Percentiles rank a stretch among this genome's conserved stretches.
These are phyloP conservation scores for Alviniconcha strummeri DNA, from an alignment of 2,888 invertebrate genomes.

Conservation along the genomic window DNA sequence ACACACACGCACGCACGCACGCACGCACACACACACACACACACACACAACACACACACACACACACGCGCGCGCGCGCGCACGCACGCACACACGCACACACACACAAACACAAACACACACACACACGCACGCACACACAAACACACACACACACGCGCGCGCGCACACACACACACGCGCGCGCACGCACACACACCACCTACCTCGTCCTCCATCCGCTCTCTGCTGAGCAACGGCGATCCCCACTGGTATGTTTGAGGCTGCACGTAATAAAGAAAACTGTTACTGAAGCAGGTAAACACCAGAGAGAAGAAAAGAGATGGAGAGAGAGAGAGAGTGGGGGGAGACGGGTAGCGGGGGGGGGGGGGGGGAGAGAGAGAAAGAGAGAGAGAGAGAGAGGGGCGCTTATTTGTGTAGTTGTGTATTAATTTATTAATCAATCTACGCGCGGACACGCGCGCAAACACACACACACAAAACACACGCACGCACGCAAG, in stretches of 20 bases:
- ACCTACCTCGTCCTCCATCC: constrained; percentile 32
- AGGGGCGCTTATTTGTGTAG: no score
- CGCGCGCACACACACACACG: not conserved
- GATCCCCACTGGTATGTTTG: constrained; percentile 63
- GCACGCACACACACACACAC: not conserved
- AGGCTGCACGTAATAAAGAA: constrained; percentile 31
- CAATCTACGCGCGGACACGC: no score
- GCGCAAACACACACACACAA: no score
- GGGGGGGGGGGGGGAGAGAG: not conserved
- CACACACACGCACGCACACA: not conserved
- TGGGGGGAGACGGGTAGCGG: not conserved
- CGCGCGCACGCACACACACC: not conserved
- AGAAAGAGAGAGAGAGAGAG: not conserved
- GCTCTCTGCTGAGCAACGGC: constrained; percentile 60
- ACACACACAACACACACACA: not conserved
- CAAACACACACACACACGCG: not conserved
- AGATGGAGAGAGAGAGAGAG: not conserved
- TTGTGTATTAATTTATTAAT: no score
- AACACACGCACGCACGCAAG: no score
- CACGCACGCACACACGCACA: not conserved
- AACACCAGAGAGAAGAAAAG: not conserved
- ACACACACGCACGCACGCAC: not conserved
- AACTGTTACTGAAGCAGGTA: not conserved
- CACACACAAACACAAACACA: not conserved
- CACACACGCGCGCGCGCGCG: not conserved